These are phyloP conservation scores for Xylota sylvarum DNA, from an alignment of 2,888 invertebrate genomes.

Conservation along the genomic window DNA sequence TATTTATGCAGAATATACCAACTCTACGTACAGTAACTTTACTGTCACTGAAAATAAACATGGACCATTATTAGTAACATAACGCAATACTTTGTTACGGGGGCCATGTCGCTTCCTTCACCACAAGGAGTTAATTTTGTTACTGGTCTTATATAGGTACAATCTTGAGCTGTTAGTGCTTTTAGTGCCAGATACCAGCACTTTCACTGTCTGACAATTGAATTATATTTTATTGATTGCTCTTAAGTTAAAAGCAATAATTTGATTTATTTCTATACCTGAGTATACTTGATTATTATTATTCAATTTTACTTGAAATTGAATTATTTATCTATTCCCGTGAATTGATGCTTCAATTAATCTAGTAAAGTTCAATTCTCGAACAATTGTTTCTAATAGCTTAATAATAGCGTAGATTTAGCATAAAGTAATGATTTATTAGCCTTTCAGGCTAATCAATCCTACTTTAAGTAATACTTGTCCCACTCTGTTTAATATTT, in stretches of 20 bases:
- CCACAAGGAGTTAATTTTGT: neutral
- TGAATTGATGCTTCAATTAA: too few species aligned
- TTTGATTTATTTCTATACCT: constrained; percentile 24
- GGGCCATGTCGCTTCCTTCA: neutral
- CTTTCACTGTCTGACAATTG: constrained; percentile 17
- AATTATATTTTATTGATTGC: constrained; percentile 13
- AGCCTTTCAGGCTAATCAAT: too few species aligned
- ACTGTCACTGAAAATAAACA: neutral
- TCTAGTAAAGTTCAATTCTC: too few species aligned
- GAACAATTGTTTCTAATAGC: too few species aligned
- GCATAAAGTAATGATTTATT: too few species aligned
- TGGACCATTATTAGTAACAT: neutral
- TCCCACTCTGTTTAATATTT: neutral
- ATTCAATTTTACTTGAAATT: too few species aligned
- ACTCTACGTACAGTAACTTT: too few species aligned
- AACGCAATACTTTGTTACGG: neutral
- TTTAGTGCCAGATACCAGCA: neutral
- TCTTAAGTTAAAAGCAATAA: constrained; percentile 32
- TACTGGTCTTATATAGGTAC: neutral
- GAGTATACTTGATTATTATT: neutral
- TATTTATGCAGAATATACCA: too few species aligned
- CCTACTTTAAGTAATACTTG: neutral
- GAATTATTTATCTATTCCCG: too few species aligned
- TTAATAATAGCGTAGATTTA: too few species aligned
- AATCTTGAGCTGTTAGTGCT: neutral